Conservation (phyloP, 1,140 invertebrate species). For the Drosophila kikkawai region DNA sequence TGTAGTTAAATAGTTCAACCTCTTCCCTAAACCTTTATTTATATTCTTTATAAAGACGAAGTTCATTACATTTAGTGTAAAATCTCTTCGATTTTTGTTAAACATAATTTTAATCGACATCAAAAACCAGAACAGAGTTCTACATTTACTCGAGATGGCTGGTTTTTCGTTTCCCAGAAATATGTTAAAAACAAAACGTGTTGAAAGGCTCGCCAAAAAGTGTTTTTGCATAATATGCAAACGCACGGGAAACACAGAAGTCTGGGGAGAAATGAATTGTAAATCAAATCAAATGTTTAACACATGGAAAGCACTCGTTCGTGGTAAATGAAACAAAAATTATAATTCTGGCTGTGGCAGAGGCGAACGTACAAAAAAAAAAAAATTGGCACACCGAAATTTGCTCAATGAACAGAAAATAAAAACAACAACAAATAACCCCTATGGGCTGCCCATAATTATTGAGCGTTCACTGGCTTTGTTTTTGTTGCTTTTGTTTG, state of each 20-base stretch:
- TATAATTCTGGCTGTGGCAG: constrained; percentile 39
- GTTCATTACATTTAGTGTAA: neutral
- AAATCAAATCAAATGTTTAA: constrained; percentile 78
- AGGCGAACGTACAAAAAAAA: constrained; percentile 1
- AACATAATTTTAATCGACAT: neutral
- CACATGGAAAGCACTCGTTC: constrained; percentile 60
- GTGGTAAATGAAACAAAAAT: constrained; percentile 41
- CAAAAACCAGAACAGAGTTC: neutral
- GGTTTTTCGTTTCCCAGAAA: constrained; percentile 39
- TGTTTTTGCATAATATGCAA: constrained; percentile 63
- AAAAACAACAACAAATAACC: constrained; percentile 41
- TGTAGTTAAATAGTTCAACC: neutral
- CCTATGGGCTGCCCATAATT: constrained; percentile 57
- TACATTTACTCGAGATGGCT: constrained; percentile 4
- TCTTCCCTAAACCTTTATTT: neutral
- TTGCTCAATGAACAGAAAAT: constrained; percentile 60
- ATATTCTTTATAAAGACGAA: neutral
- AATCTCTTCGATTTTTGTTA: neutral
- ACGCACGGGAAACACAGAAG: constrained; percentile 15
- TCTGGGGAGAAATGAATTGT: constrained; percentile 42
- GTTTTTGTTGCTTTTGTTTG: constrained; percentile 15
- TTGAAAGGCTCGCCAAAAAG: constrained; percentile 63
- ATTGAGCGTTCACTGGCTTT: constrained; percentile 33
- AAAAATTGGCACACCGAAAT: constrained; percentile 56
- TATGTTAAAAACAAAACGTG: constrained; percentile 51